Base-by-base conservation (phyloP, 2,797 vertebrate genomes). In the Knipowitschia caucasica region DNA sequence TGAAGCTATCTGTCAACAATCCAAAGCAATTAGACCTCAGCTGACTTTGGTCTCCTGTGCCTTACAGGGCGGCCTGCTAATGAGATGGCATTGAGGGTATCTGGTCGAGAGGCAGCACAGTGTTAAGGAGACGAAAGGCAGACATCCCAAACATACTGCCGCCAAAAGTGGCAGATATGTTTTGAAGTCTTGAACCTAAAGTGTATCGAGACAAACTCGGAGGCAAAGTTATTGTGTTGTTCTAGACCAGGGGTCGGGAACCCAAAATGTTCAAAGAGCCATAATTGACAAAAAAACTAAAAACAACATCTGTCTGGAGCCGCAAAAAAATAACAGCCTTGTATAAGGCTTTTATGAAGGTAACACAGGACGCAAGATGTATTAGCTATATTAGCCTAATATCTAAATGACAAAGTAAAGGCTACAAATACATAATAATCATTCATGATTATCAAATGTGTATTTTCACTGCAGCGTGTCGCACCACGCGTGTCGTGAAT, bases 21-120 rank as follows among this genome's bases (percentile, higher is more conserved):
- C 71, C 70, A 81, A 53, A 68, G 62, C 59, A 67, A 78, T 83
- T 78, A 71, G 52, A 69, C 45, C 62, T 59, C 61, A 59, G 73
- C 56, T 73, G 63, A 67, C 57, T 67, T 25, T 31, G 45, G 47
- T 50, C 46, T 62, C 44, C 47, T 36, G 62, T 59, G 65, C 27
- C 59, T 62, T 62, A 51, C 40, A 53, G 46, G n/a, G 47, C 36
- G 55, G 52, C 55, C 71, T 11, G 4, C 36, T 12, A 36, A 57
- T 77, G 59, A 71, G 47, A 47, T 58, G 20, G 66, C 33, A 53
- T 20, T 50, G 23, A n/a, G 43, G 56, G 38, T 63, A 15, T 50
- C 23, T 67, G 31, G 23, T 50, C 45, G 43, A 38, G 38, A 25
- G 44, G 46, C 9, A 4, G 7, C 7, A 36, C 51, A 23, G 68